A percentile compares a stretch with the other conserved stretches of the same genome.
Evolutionary conservation across 2,888 invertebrate species (phyloP).

Genomic region (Nemapogon koenigi): DNA sequence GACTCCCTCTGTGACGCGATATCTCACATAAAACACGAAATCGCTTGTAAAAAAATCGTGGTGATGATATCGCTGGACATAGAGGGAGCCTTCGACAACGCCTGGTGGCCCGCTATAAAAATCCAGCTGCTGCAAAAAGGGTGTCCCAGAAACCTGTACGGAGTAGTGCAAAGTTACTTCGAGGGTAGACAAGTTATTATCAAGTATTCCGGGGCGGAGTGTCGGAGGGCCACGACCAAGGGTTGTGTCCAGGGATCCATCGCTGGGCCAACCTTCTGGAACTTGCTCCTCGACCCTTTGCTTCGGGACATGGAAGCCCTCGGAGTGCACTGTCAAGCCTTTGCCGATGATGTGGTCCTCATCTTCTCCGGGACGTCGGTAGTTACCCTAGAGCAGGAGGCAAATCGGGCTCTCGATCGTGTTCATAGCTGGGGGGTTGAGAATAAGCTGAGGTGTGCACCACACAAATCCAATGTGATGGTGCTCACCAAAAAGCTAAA

Average conservation of each 20-base stretch:
- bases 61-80: not conserved
- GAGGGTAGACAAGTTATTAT: not conserved
- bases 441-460: conserved; percentile 1
- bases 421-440: not conserved
- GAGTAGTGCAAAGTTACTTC: not conserved
- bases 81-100: not conserved
- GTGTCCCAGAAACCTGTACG: not conserved
- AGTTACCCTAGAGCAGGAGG: not conserved
- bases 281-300: too few relatives aligned
- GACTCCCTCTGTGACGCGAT: conserved; percentile 9
- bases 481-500: not conserved
- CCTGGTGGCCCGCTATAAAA: not conserved
- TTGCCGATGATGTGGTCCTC: conserved; percentile 11
- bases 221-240: conserved; percentile 1
- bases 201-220: conserved; percentile 1
- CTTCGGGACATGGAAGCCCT: not conserved
- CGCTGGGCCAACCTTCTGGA: not conserved
- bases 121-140: not conserved
- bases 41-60: not conserved
- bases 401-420: not conserved
- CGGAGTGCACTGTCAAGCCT: conserved; percentile 11
- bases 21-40: not conserved
- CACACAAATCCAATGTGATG: not conserved
- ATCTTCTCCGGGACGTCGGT: not conserved
- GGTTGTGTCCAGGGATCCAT: conserved; percentile 8